Base-by-base conservation (phyloP, 1,140 invertebrate species). In the Monochamus saltuarius region DNA sequence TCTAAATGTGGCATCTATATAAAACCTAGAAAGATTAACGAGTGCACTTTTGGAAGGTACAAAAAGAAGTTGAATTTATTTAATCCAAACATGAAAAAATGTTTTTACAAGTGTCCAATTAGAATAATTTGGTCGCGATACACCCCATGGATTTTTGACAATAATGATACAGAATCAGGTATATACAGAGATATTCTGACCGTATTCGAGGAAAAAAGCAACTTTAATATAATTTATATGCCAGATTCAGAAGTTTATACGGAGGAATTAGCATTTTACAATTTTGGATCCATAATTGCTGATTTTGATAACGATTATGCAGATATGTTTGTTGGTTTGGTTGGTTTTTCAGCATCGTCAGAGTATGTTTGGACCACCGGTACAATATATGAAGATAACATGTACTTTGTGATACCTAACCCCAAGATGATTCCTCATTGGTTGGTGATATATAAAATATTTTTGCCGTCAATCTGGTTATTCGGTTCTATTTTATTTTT, bases 261-360 rank as follows among this genome's bases (percentile, higher is more conserved):
- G 1, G n/a, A 47, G 29, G 45, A 47, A 47, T 47, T 47, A 19
- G 9, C 0, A 19, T 14, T n/a, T 16, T 47, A 17, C 29, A 17
- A 11, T 47, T 47, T 47, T 11, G 45, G 29, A 7, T 22, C 17
- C 45, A 47, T 47, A 11, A 2, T 47, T 16, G 45, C 17, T 2
- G 45, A 47, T 47, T 47, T 47, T 16, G 45, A 47, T 47, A 19
- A 47, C 29, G 17, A 19, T 22, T 22, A 19, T 7, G 45, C 45
- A 16, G 19, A 47, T 47, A 8, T 47, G 8, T 47, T 47, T 29
- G 14, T 47, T 2, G 45, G 45, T 17, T 19, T 47, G 7, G 17
- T 29, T 9, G 2, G 17, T 47, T 47, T 11, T 11, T 14, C 29
- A 7, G 45, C 11, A 22, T 47, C n/a, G 17, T 47, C 29, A 29